Percentiles rank a stretch among this genome's conserved stretches.
Evolutionary conservation across 2,797 vertebrate genomes (phyloP).

Genomic region (Myotis findleyi): DNA sequence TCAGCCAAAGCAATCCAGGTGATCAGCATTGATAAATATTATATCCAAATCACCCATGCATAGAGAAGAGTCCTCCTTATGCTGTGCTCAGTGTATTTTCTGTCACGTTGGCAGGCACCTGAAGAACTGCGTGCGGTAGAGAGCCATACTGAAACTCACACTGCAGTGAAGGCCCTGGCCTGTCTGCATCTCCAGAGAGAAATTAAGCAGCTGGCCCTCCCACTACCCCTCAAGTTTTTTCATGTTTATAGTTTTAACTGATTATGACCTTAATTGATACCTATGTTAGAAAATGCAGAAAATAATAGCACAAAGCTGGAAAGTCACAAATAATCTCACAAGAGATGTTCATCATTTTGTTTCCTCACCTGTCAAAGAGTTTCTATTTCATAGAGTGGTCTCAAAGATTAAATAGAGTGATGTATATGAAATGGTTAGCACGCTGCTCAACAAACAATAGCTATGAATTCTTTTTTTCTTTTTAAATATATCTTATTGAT

Average conservation of each 20-base stretch:
- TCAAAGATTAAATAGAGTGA: neutral
- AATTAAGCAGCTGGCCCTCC: neutral
- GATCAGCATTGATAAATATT: conserved; percentile 44
- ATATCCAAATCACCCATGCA: neutral
- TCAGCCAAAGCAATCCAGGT: conserved; percentile 31
- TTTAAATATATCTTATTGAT: too few relatives aligned
- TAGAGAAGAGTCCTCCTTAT: neutral
- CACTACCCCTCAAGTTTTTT: neutral
- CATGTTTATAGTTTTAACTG: neutral
- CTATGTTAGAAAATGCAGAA: conserved; percentile 8
- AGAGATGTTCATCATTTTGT: neutral
- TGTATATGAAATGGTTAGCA: neutral
- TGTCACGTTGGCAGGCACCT: conserved; percentile 1
- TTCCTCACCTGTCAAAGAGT: neutral
- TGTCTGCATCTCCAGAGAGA: neutral
- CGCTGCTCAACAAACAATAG: neutral
- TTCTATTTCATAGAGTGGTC: neutral
- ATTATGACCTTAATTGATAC: neutral
- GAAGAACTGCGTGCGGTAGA: neutral
- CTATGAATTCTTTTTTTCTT: neutral
- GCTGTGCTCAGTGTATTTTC: neutral
- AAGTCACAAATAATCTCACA: neutral
- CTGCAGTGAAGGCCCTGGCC: neutral
- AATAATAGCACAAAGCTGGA: neutral
- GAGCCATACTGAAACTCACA: neutral